A percentile compares a stretch with the other conserved stretches of the same genome.
Evolutionary conservation across 2,888 invertebrate genomes (phyloP).

Genomic region (Aphodius granarius): DNA sequence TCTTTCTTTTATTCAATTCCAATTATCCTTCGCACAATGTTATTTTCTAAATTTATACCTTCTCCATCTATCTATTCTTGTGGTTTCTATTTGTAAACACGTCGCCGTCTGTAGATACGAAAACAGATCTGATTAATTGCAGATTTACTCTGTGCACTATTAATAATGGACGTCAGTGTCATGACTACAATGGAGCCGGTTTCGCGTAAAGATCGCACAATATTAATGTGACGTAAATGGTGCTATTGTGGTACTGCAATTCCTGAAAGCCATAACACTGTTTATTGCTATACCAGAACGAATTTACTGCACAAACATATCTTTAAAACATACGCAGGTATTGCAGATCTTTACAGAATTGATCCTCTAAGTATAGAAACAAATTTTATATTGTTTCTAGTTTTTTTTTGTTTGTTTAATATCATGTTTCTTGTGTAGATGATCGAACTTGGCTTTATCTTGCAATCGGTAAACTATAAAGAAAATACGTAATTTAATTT

Average conservation of each 20-base stretch:
- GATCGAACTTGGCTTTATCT: too few relatives aligned
- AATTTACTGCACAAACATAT: slow-evolving; percentile 20
- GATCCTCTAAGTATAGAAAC: too few relatives aligned
- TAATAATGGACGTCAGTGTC: slow-evolving; percentile 7
- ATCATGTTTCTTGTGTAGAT: too few relatives aligned
- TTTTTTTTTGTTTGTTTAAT: too few relatives aligned
- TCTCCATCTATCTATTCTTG: not conserved
- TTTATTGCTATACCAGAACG: slow-evolving; percentile 6
- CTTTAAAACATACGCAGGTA: slow-evolving; percentile 20
- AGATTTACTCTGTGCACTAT: not conserved
- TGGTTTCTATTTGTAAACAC: slow-evolving; percentile 6
- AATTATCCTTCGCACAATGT: not conserved
- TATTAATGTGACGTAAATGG: slow-evolving; percentile 10
- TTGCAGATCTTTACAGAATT: not conserved
- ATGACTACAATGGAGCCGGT: slow-evolving; percentile 2
- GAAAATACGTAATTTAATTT: too few relatives aligned
- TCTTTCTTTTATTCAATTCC: not conserved
- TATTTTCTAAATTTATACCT: not conserved
- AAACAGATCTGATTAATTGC: not conserved
- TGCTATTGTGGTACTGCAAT: slow-evolving; percentile 3
- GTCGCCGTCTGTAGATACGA: not conserved
- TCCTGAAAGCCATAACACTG: slow-evolving; percentile 10
- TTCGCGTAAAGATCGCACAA: slow-evolving; percentile 4
- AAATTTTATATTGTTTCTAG: too few relatives aligned
- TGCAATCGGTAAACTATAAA: too few relatives aligned